Percentiles rank a stretch among this genome's conserved stretches.
phyloP scores from a whole-genome alignment of 2,113 vertebrate genomes.

The Nerophis ophidion region DNA sequence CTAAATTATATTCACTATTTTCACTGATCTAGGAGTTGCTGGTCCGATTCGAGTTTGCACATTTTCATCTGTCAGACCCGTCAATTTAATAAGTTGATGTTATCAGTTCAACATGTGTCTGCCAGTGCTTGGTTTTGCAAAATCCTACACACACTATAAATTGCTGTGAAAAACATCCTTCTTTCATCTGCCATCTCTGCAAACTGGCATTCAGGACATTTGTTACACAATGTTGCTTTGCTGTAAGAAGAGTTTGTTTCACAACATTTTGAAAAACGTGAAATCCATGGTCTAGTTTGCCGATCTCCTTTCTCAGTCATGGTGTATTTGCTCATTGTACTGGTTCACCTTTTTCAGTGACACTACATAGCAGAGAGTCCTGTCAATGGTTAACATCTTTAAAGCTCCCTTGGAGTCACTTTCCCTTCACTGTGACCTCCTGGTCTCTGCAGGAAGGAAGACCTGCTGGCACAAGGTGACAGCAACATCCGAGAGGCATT shows the following conservation, averaged over 20 bases:
- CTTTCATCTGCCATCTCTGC: neutral
- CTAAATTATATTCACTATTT: slow-evolving; percentile 1
- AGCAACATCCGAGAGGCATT: slow-evolving; percentile 56
- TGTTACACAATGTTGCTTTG: neutral
- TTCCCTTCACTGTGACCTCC: slow-evolving; percentile 33
- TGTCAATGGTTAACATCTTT: slow-evolving; percentile 44
- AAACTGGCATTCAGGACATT: slow-evolving; percentile 9
- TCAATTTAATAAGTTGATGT: slow-evolving; percentile 3
- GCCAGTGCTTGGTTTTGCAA: slow-evolving; percentile 21
- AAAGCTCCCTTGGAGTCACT: slow-evolving; percentile 27
- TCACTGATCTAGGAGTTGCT: slow-evolving; percentile 1
- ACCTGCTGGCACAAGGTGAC: slow-evolving; percentile 48
- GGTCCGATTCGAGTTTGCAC: slow-evolving; percentile 4
- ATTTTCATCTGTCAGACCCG: slow-evolving; percentile 1
- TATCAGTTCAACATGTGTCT: slow-evolving; percentile 4
- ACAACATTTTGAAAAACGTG: neutral
- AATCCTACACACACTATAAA: slow-evolving; percentile 23
- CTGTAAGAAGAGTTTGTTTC: slow-evolving; percentile 4
- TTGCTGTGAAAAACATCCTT: slow-evolving; percentile 20
- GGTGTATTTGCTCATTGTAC: slow-evolving; percentile 4
- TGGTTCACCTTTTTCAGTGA: neutral
- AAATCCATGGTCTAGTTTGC: slow-evolving; percentile 10
- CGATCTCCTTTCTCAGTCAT: neutral
- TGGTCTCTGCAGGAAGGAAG: slow-evolving; percentile 40
- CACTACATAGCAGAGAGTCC: slow-evolving; percentile 24